Evolutionary conservation across 2,113 vertebrate genomes (phyloP), one percentile per base, ranked within the genome.

Genomic region (Noturus placidus): DNA sequence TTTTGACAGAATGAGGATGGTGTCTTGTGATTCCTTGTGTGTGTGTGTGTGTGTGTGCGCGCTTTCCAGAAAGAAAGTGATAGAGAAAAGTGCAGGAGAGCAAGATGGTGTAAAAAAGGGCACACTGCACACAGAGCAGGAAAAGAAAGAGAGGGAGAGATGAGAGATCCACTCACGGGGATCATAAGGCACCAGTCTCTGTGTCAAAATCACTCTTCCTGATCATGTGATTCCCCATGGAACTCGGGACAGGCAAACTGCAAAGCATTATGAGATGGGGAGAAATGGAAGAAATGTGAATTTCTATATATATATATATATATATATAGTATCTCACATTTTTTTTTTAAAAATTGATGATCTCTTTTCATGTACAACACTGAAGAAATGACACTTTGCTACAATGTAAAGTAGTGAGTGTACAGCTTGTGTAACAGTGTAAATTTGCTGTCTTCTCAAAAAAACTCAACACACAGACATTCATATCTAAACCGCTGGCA

Each of bases 1-100:
- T 67, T 67, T 54, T 67, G 70, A 80, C 85, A 86, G 76, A 86
- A 86, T 87, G 77, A 83, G 54, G 56, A 76, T 46, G 25, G 52
- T 74, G 67, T 8, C 69, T 82, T 82, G 74, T 70, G 38, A 61
- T 61, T 56, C 77, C 50, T 50, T 76, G 38, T 76, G 33, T 72
- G 69, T 38, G 69, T 72, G 19, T 72, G 70, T 72, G 70, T 50
- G 8, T 50, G 74, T n/a, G 46, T 54, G 46, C 30, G 5, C 54
- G 19, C 27, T 14, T n/a, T 54, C 46, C 46, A n/a, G 72, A 76
- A 50, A 76, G 22, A 50, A 22, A 72, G 13, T 3, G 10, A 76
- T 76, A 76, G 38, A 25, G 20, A 54, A 79, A 79, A 54, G 15
- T 77, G 22, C 11, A 77, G 50, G 46, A 56, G 50, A 56, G 13